Conservation (phyloP, 2,888 invertebrate species). For the Spialia ferax region DNA sequence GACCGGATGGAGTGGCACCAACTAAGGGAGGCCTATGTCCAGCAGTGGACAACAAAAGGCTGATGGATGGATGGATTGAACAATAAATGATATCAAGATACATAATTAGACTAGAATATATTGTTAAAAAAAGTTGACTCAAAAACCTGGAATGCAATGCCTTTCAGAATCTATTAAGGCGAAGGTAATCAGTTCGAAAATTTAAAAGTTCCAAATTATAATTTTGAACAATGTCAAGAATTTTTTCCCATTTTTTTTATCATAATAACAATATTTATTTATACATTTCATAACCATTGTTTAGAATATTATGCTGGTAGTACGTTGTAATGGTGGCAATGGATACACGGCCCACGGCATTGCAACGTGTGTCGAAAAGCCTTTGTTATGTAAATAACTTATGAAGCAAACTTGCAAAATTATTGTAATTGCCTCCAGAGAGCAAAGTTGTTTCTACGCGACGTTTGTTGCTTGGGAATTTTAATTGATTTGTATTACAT, state of each 20-base stretch:
- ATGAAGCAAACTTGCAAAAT: slow-evolving; percentile 38
- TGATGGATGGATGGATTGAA: no score
- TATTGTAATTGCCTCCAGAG: slow-evolving; percentile 24
- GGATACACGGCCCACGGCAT: slow-evolving; percentile 24
- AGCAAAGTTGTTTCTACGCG: slow-evolving; percentile 15
- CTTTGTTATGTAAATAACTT: slow-evolving; percentile 45
- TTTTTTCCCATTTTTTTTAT: background rate
- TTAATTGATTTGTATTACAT: slow-evolving; percentile 10
- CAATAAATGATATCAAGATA: no score
- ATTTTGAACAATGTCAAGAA: background rate
- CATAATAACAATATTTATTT: slow-evolving; percentile 33
- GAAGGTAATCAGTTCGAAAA: background rate
- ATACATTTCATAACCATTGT: slow-evolving; percentile 28
- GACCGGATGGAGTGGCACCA: no score
- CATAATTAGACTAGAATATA: no score
- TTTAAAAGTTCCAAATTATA: background rate
- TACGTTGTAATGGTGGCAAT: slow-evolving; percentile 12
- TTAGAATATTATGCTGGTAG: slow-evolving; percentile 18
- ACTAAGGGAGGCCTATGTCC: no score
- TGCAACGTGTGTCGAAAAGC: slow-evolving; percentile 42
- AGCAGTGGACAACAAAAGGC: no score
- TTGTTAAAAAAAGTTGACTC: slow-evolving; percentile 32
- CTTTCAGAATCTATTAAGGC: background rate
- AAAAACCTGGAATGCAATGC: background rate
- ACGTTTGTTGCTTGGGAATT: slow-evolving; percentile 12